These are phyloP conservation scores for Halichoerus grypus DNA, from an alignment of 2,113 vertebrate genomes.

Conservation along the genomic window DNA sequence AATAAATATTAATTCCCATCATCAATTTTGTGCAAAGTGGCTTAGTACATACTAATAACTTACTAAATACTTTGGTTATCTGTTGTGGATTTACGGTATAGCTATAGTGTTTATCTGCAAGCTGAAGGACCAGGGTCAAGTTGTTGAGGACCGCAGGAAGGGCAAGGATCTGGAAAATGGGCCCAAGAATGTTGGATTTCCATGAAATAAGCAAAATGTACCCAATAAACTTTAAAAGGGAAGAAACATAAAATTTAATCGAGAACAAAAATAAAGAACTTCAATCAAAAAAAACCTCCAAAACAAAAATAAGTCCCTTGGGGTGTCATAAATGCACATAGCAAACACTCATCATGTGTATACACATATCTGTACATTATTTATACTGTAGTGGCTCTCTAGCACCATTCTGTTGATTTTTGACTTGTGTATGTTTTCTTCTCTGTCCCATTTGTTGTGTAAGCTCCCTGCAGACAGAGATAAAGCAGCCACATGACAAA, in stretches of 20 bases:
- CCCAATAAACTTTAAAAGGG: neutral
- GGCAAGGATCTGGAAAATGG: constrained; percentile 68
- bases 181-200: neutral
- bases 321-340: neutral
- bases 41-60: constrained; percentile 89
- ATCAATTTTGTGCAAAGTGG: constrained; percentile 82
- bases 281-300: neutral
- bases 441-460: neutral
- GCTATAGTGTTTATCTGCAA: constrained; percentile 72
- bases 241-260: neutral
- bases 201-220: constrained; percentile 28
- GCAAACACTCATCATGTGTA: neutral
- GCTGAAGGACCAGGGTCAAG: constrained; percentile 73
- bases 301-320: neutral
- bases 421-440: neutral
- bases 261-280: neutral
- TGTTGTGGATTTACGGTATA: neutral
- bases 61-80: constrained; percentile 84
- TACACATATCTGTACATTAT: neutral
- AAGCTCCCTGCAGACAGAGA: neutral
- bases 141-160: constrained; percentile 70
- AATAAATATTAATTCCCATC: constrained; percentile 88
- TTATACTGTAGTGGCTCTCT: neutral
- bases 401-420: neutral
- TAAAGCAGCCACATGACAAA: neutral